Evolutionary conservation across 2,113 vertebrate genomes (phyloP), one percentile per base, ranked within the genome.

Genomic region (Alectura lathami): DNA sequence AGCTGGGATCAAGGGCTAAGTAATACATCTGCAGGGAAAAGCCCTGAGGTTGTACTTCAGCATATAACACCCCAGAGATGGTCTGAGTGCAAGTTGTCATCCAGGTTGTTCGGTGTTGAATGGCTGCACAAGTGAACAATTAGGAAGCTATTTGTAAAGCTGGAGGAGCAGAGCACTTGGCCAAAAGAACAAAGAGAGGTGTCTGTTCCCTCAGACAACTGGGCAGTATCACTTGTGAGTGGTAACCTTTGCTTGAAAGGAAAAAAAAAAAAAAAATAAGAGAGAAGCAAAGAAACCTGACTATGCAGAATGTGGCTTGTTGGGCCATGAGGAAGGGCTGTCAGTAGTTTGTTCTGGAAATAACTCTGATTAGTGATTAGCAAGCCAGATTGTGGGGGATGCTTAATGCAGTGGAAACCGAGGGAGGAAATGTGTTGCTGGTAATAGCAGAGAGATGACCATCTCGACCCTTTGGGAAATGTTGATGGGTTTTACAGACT

Each of bases 401-500:
- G 34, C 83, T 77, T 91, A 63, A 85, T 74, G 50, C 32, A 67
- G 4, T 78, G 64, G 59, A 75, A 72, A 79, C 34, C 66, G 81
- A 88, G 89, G 38, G 54, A 76, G 67, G 67, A 87, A 82, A 64
- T 89, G 34, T 90, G 53, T 78, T 2, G 0, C 60, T 93, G 34
- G 16, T 86, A 89, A 47, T 67, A 83, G 80, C 42, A 43, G 38
- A 48, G 88, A 88, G 81, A 70, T 91, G 88, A 56, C 64, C 80
- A 67, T 83, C 83, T 86, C 2, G 0, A 70, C 22, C 86, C 66
- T 70, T 66, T 70, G 60, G 91, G 83, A 93, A 77, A 54, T 32
- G 40, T 29, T 90, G 66, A 89, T 90, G 36, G 8, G 30, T 88
- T 96, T 92, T 83, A 75, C 80, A 94, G 88, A 63, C 81, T 51